Evolutionary conservation across 1,140 invertebrate genomes (phyloP), one percentile per base, ranked within the genome.

Genomic region (Tetragonula clypearis): DNA sequence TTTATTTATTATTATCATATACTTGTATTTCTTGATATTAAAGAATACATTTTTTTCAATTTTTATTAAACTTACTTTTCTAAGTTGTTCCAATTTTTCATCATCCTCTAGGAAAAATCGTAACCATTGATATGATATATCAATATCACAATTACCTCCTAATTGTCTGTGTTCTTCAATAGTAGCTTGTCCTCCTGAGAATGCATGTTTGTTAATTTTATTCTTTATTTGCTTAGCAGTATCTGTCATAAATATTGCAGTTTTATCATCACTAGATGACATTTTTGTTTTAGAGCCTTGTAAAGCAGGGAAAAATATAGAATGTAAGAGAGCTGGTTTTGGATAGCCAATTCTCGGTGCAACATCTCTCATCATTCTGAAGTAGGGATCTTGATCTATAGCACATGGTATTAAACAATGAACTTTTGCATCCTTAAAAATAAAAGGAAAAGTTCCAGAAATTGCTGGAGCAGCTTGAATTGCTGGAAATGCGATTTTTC

Each of bases 331-430:
- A 1, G 99, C 97, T n/a, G 99, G 99, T 93, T 99, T 99, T 0
- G 96, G 96, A 92, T 96, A 97, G 35, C 97, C 98, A 21, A 99
- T 95, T 82, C 97, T 96, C 1, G 99, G 99, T 0, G 99, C 98
- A 30, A 99, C 98, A 95, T 99, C 99, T 84, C 99, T 96, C 0
- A 98, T 99, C 99, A 99, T 99, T 81, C 99, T 96, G 94, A 99
- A 99, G 94, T 99, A 99, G 0, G 99, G 99, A 95, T 99, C 99
- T 96, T 99, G 99, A 96, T 99, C 99, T 91, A 99, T 99, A 55
- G 99, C 99, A 95, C 99, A 99, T 0, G 99, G 99, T 87, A 99
- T 99, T 2, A 99, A 95, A 92, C 98, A 99, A 11, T 97, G 97
- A 1, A 98, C 96, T 93, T 98, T 98, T 76, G 96, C 97, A 79